Percentiles rank a stretch among this genome's conserved stretches.
Conservation (phyloP, 2,888 invertebrate species). For the Panzeria rudis region DNA sequence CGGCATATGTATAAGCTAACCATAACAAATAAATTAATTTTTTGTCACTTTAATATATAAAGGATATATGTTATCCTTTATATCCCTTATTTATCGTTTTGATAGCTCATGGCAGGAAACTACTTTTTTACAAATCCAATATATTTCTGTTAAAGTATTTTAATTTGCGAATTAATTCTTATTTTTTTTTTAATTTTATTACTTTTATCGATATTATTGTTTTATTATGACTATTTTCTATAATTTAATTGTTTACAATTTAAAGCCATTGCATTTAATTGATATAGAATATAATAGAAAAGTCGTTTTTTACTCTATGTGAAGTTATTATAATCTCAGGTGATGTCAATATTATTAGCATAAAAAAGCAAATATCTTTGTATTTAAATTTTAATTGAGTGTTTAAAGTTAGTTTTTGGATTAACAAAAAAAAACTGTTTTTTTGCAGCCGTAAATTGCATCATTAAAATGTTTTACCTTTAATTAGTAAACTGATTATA, state of each 20-base stretch:
- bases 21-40: no score
- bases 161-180: neutral
- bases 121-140: neutral
- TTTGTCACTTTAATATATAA: no score
- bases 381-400: neutral
- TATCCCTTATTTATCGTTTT: no score
- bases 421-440: neutral
- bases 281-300: slow-evolving; percentile 9
- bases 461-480: neutral
- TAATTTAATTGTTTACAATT: slow-evolving; percentile 66
- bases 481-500: no score
- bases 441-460: neutral
- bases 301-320: no score
- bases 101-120: neutral
- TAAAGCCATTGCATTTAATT: slow-evolving; percentile 50
- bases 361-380: neutral
- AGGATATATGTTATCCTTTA: no score
- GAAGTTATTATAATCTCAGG: neutral
- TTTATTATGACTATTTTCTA: slow-evolving; percentile 41
- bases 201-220: slow-evolving; percentile 46
- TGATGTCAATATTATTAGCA: neutral
- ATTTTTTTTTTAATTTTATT: no score
- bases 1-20: no score
- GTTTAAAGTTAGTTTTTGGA: neutral
- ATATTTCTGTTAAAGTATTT: neutral